A percentile compares a stretch with the other conserved stretches of the same genome.
Conservation (phyloP, 2,113 vertebrate species). For the Pimephales promelas region DNA sequence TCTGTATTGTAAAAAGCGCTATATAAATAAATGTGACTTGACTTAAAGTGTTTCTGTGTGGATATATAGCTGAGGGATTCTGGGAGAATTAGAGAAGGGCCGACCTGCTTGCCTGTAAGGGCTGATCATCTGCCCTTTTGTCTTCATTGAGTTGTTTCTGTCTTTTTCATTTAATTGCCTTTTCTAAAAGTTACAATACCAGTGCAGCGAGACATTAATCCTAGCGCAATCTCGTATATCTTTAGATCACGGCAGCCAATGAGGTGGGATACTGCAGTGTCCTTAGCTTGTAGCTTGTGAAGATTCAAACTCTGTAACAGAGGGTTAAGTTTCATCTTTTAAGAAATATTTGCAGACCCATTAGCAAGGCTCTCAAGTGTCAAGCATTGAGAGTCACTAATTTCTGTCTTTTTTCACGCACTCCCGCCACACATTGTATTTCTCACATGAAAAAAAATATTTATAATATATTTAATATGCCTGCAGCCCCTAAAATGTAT, state of each 20-base stretch:
- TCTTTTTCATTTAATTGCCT: conserved; percentile 11
- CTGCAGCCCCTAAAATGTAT: too few relatives aligned
- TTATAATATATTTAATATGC: too few relatives aligned
- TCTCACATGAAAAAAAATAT: too few relatives aligned
- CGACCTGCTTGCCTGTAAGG: neutral
- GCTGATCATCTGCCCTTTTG: neutral
- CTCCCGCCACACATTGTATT: too few relatives aligned
- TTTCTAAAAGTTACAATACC: neutral
- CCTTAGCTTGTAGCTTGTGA: conserved; percentile 74
- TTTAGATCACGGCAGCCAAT: conserved; percentile 57
- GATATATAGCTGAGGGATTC: neutral
- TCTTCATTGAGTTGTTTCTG: neutral
- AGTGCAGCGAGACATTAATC: neutral
- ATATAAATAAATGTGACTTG: too few relatives aligned
- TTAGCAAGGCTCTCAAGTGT: too few relatives aligned
- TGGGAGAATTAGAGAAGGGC: neutral
- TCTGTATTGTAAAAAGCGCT: too few relatives aligned
- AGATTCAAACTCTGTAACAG: conserved; percentile 84
- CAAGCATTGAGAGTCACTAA: too few relatives aligned
- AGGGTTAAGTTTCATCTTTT: conserved; percentile 29
- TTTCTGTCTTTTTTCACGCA: too few relatives aligned
- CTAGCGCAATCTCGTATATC: conserved; percentile 6
- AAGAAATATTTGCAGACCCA: conserved; percentile 15
- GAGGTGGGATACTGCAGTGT: conserved; percentile 59
- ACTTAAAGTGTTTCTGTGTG: neutral